Conservation (phyloP, 1,140 invertebrate genomes). For the Diabrotica undecimpunctata region DNA sequence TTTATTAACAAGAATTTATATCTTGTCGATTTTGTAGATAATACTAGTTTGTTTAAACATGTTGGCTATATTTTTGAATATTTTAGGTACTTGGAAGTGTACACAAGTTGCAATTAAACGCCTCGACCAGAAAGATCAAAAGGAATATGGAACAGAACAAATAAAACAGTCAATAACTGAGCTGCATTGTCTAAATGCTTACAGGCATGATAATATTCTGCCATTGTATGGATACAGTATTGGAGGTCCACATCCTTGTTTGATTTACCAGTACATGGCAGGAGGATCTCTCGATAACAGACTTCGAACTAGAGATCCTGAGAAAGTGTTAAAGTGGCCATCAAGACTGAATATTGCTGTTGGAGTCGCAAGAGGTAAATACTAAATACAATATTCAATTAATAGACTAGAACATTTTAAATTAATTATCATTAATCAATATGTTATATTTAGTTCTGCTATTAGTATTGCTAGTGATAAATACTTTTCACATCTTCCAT, state of each 20-base stretch:
- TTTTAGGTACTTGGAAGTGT: slow-evolving; percentile 78
- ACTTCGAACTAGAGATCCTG: slow-evolving; percentile 62
- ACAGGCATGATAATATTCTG: slow-evolving; percentile 90
- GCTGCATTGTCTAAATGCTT: slow-evolving; percentile 73
- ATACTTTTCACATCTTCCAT: too few relatives aligned
- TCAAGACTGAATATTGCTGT: slow-evolving; percentile 75
- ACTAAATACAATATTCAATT: too few relatives aligned
- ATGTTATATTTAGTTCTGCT: too few relatives aligned
- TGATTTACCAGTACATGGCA: slow-evolving; percentile 91
- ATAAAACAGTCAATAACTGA: slow-evolving; percentile 74
- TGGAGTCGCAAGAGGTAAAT: slow-evolving; percentile 65
- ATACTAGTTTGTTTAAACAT: not conserved
- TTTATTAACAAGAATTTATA: not conserved
- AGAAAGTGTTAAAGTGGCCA: slow-evolving; percentile 67
- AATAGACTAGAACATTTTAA: not conserved
- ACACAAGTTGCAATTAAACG: slow-evolving; percentile 87
- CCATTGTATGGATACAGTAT: slow-evolving; percentile 78
- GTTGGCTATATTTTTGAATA: not conserved
- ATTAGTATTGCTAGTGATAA: too few relatives aligned
- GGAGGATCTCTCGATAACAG: slow-evolving; percentile 89
- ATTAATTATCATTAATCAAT: not conserved
- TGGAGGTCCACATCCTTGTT: slow-evolving; percentile 69
- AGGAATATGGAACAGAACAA: slow-evolving; percentile 54
- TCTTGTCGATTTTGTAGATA: not conserved
- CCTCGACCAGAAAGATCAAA: slow-evolving; percentile 53